Percentiles rank a stretch among this genome's conserved stretches.
These are phyloP conservation scores for Nasonovia ribisnigri DNA, from an alignment of 2,888 invertebrate species.

Conservation along the genomic window DNA sequence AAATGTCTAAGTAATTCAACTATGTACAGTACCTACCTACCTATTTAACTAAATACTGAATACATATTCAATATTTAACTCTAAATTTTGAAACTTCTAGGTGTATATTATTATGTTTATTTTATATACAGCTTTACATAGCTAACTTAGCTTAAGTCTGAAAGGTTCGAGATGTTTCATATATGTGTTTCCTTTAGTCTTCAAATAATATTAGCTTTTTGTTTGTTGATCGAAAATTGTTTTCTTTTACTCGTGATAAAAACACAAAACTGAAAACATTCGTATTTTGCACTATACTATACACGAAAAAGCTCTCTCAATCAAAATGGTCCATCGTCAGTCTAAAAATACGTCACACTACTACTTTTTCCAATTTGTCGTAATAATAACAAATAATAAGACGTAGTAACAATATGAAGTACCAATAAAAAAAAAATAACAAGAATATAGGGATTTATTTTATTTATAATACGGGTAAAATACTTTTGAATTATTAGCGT, in stretches of 20 bases:
- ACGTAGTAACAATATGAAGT: background rate
- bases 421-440: background rate
- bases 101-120: background rate
- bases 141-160: background rate
- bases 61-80: background rate
- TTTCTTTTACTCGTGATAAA: background rate
- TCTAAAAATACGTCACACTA: background rate
- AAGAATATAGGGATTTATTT: background rate
- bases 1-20: background rate
- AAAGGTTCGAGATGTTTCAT: background rate
- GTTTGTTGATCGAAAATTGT: background rate
- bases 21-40: background rate
- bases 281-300: background rate
- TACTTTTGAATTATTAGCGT: background rate
- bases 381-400: background rate
- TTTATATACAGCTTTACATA: background rate
- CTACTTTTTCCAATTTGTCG: background rate
- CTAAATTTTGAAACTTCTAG: background rate
- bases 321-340: background rate
- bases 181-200: background rate
- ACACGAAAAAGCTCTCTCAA: background rate
- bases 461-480: background rate
- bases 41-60: background rate
- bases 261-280: background rate
- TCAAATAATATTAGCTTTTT: background rate